These are phyloP conservation scores for Panurus biarmicus DNA, from an alignment of 2,113 vertebrate species.

Conservation along the genomic window DNA sequence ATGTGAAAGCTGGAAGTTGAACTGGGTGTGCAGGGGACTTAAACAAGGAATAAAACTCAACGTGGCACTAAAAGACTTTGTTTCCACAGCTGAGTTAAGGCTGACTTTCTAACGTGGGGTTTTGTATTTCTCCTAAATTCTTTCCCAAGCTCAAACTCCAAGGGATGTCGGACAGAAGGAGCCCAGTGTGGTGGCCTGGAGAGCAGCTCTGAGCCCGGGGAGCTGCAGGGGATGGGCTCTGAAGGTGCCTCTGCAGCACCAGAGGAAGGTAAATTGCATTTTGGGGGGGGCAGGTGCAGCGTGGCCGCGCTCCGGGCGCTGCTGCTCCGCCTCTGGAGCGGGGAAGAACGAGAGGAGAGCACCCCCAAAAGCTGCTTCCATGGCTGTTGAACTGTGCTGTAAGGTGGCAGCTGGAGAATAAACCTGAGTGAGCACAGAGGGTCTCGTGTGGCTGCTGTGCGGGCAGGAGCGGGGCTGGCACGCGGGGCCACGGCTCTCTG, in stretches of 20 bases:
- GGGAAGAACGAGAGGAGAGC: fast-evolving
- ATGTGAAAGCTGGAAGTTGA: background rate
- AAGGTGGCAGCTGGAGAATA: background rate
- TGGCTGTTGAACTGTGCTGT: background rate
- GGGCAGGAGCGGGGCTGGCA: background rate
- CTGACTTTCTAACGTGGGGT: background rate
- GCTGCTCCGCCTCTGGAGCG: background rate
- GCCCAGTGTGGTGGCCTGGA: conserved; percentile 70
- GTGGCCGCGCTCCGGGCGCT: background rate
- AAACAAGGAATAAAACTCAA: background rate
- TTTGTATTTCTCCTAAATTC: background rate
- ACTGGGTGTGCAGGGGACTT: background rate
- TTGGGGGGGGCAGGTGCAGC: background rate
- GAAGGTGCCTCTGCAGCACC: conserved; percentile 72
- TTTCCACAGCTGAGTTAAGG: background rate
- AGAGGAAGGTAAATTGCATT: conserved; percentile 74
- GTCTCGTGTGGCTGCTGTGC: background rate
- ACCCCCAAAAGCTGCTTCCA: background rate
- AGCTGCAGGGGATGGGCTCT: conserved; percentile 70
- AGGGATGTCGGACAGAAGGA: conserved; percentile 65
- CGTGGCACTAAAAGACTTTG: background rate
- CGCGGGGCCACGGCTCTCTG: fast-evolving
- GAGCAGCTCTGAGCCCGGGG: conserved; percentile 69
- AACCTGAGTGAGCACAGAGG: background rate
- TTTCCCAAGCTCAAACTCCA: conserved; percentile 55